Base-by-base conservation (phyloP, 2,888 invertebrate species). In the Embidobia sp. region DNA sequence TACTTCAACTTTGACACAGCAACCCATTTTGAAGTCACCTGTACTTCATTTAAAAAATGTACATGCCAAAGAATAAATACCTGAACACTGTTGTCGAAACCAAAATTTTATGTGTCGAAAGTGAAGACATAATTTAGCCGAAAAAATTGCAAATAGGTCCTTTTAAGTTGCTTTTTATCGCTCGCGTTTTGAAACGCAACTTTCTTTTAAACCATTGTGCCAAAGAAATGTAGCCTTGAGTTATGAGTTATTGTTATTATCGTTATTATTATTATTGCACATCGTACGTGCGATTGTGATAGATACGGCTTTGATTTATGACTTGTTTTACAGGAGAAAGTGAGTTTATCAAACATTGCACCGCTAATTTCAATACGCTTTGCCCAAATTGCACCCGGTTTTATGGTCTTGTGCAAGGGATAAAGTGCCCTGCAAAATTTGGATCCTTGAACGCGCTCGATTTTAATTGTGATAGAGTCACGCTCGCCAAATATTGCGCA, bases 271-370 rank as follows among this genome's bases (percentile, higher is more conserved):
- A 76, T 64, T 70, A 44, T 70, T 70, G 48, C 51, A 64, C 64
- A 76, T 64, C 64, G 37, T 35, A 51, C 61, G 57, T 15, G 64
- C 69, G 76, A 69, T 64, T 64, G 59, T 63, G 76, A 76, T 76
- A 70, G 76, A 76, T 76, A 74, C 18, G 70, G 27, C n/a, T 64
- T 76, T 70, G 76, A 76, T 76, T 76, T 76, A 76, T 76, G 42
- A 22, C 64, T 64, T 40, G 64, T 76, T 76, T 70, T 67, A 57
- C 35, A 22, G 53, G 75, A 75, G 75, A 75, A 75, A 75, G 75
- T 74, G 66, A 59, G 67, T 67, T 74, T 75, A 63, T 53, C 67
- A 63, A 75, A 75, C 67, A 75, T 67, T 63, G 55, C 67, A 37
- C 59, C 44, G 48, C 48, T 63, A 67, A 74, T 74, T 74, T 74